Evolutionary conservation across 2,888 invertebrate species (phyloP).

Genomic region (Cepaea hortensis): DNA sequence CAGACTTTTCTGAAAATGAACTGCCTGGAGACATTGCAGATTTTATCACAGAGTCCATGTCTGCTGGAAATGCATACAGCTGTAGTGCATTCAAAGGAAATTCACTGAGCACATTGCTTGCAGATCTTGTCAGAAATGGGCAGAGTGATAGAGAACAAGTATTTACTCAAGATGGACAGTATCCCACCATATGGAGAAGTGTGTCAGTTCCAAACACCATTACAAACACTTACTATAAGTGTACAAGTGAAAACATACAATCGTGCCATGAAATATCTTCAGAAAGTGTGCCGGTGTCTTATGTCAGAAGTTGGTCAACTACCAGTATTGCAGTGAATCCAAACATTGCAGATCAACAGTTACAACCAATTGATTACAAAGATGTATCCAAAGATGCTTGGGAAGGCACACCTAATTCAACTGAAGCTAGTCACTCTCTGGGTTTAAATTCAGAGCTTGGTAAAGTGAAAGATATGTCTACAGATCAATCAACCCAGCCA

Average conservation of each 20-base stretch:
- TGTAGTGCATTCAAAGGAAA: not conserved
- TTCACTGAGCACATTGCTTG: conserved; percentile 16
- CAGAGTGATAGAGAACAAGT: not conserved
- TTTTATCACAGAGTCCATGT: conserved; percentile 59
- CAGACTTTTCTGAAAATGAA: conserved; percentile 54
- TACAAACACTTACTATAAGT: not conserved
- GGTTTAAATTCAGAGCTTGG: not conserved
- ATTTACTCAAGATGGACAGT: not conserved
- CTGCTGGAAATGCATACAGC: not conserved
- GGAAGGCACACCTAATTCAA: not conserved
- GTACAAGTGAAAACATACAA: not conserved
- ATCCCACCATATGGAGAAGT: conserved; percentile 29
- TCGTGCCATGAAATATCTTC: not conserved
- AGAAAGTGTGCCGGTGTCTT: not conserved
- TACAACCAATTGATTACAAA: not conserved
- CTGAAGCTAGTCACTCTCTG: no score
- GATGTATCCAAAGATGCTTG: not conserved
- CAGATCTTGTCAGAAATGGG: conserved; percentile 31
- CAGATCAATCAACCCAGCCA: not conserved
- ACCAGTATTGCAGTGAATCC: not conserved
- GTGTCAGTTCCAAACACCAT: conserved; percentile 42
- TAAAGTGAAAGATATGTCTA: conserved; percentile 4
- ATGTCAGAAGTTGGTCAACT: conserved; percentile 3
- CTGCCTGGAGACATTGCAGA: conserved; percentile 68
- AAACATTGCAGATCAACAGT: not conserved